Percentiles rank a stretch among this genome's conserved stretches.
Evolutionary conservation across 1,140 invertebrate species (phyloP).

Genomic region (Orchesella cincta): DNA sequence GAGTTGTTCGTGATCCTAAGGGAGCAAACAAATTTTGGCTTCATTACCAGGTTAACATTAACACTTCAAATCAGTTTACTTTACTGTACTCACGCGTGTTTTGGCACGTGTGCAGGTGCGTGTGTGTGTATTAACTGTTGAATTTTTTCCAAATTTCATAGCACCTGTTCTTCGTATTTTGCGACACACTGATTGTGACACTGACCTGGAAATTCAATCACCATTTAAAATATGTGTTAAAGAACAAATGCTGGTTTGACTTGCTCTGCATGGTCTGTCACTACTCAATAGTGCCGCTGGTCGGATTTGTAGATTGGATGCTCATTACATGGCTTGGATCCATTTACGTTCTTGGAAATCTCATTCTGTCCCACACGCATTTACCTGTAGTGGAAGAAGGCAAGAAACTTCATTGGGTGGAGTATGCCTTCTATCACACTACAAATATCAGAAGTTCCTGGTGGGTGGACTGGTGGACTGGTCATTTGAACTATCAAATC

Average conservation of each 20-base stretch:
- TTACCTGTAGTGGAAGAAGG: slow-evolving; percentile 3
- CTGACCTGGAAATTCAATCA: slow-evolving; percentile 10
- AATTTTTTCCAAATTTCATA: not conserved
- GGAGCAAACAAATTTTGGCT: not conserved
- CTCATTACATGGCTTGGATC: not conserved
- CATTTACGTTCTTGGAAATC: slow-evolving; percentile 14
- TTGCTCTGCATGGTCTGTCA: slow-evolving; percentile 4
- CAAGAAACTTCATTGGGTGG: slow-evolving; percentile 23
- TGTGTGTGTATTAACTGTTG: no score
- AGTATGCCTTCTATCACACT: slow-evolving; percentile 21
- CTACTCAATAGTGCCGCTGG: not conserved
- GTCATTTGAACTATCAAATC: slow-evolving; percentile 44
- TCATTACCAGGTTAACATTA: not conserved
- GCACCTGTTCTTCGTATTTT: not conserved
- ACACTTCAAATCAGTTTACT: no score
- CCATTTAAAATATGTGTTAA: not conserved
- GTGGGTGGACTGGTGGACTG: slow-evolving; percentile 44
- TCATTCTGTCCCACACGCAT: slow-evolving; percentile 20
- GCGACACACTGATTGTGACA: not conserved
- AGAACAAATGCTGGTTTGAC: slow-evolving; percentile 10
- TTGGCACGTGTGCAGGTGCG: no score
- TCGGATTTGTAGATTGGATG: slow-evolving; percentile 6
- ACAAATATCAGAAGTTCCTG: slow-evolving; percentile 21
- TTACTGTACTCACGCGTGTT: no score
- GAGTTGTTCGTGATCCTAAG: not conserved